Evolutionary conservation across 2,888 invertebrate genomes (phyloP), one percentile per base, ranked within the genome.

Genomic region (Molorchus minor): DNA sequence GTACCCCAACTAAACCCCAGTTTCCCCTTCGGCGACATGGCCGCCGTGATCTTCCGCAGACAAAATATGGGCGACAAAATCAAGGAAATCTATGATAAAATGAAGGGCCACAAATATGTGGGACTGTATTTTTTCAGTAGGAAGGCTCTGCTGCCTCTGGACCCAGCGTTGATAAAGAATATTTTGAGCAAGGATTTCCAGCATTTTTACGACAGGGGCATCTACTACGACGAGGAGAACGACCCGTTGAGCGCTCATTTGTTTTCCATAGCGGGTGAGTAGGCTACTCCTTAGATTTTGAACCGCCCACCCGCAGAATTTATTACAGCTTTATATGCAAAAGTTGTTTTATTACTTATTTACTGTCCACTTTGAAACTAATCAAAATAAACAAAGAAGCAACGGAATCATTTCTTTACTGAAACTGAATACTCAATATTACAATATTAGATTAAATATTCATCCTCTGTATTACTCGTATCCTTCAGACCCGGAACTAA

Each of bases 21-120:
- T n/a, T 85, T 88, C 61, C 86, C 88, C 0, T 88, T 87, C 68
- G 90, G 90, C 0, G 85, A 87, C 60, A 79, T 89, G 65, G 79
- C 79, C 30, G 79, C 82, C 17, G 84, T 88, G 4, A 81, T 86
- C 1, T 81, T 82, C 45, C 80, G 84, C 21, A 81, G 84, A 67
- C 80, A 82, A 29, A 85, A 87, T 59, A 85, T 90, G 73, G 87
- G 87, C 19, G 83, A 87, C 67, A 85, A 84, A 12, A 83, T 88
- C 49, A 82, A 82, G 57, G 85, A 88, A 67, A 81, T 85, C 38
- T 89, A 89, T 69, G 76, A 80, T n/a, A 75, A 79, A 43, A 83
- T 83, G 70, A 66, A 71, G 45, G 77, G 77, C 3, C 64, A 74
- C 51, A 79, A 77, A 61, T 79, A 81, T 62, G 79, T 87, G 3